Percentiles rank a stretch among this genome's conserved stretches.
These are phyloP conservation scores for Rhyzopertha dominica DNA, from an alignment of 1,140 invertebrate species.

Conservation along the genomic window DNA sequence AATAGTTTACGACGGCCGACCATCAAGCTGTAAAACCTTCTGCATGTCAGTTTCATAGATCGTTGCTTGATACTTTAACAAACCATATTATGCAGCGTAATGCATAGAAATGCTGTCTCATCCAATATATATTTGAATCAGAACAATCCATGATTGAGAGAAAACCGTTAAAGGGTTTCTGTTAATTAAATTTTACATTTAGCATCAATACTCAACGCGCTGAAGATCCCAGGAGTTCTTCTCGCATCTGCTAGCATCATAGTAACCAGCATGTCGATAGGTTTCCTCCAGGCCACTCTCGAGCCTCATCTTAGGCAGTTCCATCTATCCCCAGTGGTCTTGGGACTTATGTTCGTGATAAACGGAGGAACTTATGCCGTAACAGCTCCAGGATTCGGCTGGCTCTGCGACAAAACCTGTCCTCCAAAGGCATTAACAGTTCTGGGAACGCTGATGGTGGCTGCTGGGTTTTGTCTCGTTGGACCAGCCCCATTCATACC, in stretches of 20 bases:
- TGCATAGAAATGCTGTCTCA: no score
- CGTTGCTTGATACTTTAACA: no score
- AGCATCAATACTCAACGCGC: constrained; percentile 58
- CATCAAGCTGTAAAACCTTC: no score
- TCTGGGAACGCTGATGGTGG: constrained; percentile 62
- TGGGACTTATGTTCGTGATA: constrained; percentile 83
- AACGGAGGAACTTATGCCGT: constrained; percentile 81
- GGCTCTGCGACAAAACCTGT: constrained; percentile 64
- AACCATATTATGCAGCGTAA: no score
- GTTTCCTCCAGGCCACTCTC: constrained; percentile 74
- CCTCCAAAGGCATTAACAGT: constrained; percentile 64
- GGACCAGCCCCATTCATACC: constrained; percentile 72
- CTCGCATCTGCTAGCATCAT: constrained; percentile 65
- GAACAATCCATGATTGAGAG: no score
- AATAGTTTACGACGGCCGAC: no score
- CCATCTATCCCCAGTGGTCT: constrained; percentile 63
- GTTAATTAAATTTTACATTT: constrained; percentile 36
- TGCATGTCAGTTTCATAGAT: no score
- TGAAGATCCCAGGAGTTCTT: constrained; percentile 65
- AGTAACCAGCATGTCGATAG: constrained; percentile 72
- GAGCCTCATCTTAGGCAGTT: constrained; percentile 78
- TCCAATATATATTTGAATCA: no score
- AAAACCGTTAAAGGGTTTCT: no score
- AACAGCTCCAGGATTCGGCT: constrained; percentile 76
- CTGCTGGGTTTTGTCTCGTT: constrained; percentile 61